These are phyloP conservation scores for Laodelphax striatellus DNA, from an alignment of 1,140 invertebrate species.

Conservation along the genomic window DNA sequence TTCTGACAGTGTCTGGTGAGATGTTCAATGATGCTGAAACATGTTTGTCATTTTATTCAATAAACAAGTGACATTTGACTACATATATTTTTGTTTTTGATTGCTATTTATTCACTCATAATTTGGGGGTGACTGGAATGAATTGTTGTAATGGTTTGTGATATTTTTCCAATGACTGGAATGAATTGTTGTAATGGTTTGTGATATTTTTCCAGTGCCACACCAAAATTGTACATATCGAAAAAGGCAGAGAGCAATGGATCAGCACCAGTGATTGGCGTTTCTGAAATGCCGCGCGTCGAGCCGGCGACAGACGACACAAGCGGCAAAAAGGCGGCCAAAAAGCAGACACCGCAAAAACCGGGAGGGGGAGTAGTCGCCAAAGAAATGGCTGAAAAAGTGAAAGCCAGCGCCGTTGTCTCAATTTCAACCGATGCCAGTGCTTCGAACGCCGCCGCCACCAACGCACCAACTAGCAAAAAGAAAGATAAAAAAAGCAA, in stretches of 20 bases:
- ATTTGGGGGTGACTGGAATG: too few relatives aligned
- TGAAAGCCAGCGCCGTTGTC: conserved; percentile 40
- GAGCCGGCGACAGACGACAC: background rate
- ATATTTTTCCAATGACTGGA: conserved; percentile 22
- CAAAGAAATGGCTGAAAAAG: conserved; percentile 47
- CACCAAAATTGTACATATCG: conserved; percentile 27
- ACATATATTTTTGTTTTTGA: too few relatives aligned
- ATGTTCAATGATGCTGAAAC: too few relatives aligned
- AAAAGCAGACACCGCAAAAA: conserved; percentile 34
- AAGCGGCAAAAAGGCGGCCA: background rate
- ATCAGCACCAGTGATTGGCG: conserved; percentile 8
- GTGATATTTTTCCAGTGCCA: conserved; percentile 20
- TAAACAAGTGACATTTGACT: too few relatives aligned
- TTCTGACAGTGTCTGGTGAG: too few relatives aligned
- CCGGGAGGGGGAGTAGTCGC: conserved; percentile 29
- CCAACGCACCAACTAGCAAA: conserved; percentile 22
- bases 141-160: too few relatives aligned
- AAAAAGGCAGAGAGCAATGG: conserved; percentile 12
- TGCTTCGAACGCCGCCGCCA: conserved; percentile 15
- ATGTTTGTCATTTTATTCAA: too few relatives aligned
- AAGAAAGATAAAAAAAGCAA: conserved; percentile 39
- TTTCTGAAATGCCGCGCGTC: conserved; percentile 3
- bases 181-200: too few relatives aligned
- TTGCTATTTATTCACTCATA: too few relatives aligned
- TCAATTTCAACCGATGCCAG: conserved; percentile 21